A percentile compares a stretch with the other conserved stretches of the same genome.
Evolutionary conservation across 1,140 invertebrate genomes (phyloP).

Genomic region (Drosophila dunni): DNA sequence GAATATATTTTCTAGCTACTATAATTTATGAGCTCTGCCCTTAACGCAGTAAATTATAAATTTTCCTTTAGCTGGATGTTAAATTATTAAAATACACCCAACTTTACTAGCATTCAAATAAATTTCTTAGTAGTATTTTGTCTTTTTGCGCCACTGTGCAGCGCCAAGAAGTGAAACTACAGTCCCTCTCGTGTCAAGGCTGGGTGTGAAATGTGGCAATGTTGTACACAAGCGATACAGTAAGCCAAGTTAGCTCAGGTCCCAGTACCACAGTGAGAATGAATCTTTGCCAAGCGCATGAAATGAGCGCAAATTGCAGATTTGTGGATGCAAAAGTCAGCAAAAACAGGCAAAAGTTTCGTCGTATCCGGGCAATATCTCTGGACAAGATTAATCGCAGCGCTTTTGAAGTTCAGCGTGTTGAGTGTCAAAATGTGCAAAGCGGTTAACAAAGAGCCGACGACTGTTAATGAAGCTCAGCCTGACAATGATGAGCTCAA

Average conservation of each 20-base stretch:
- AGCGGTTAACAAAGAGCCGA: slow-evolving; percentile 54
- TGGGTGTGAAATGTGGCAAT: slow-evolving; percentile 67
- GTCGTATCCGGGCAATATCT: slow-evolving; percentile 19
- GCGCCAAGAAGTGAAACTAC: slow-evolving; percentile 34
- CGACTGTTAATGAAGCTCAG: slow-evolving; percentile 63
- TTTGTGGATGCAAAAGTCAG: slow-evolving; percentile 19
- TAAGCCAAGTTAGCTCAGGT: slow-evolving; percentile 9
- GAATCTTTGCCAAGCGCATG: slow-evolving; percentile 49
- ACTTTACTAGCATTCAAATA: no score
- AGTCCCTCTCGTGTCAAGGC: slow-evolving; percentile 25
- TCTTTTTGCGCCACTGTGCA: not conserved
- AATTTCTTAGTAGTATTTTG: not conserved
- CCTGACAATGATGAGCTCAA: slow-evolving; percentile 31
- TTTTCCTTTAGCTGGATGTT: no score
- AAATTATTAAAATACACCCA: no score
- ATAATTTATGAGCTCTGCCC: no score
- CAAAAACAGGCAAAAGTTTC: no score
- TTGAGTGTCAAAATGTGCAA: slow-evolving; percentile 51
- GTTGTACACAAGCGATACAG: slow-evolving; percentile 3
- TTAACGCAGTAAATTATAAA: no score
- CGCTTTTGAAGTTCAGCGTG: slow-evolving; percentile 60
- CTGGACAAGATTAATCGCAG: slow-evolving; percentile 64
- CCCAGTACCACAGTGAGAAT: slow-evolving; percentile 39
- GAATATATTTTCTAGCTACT: no score
- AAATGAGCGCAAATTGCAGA: slow-evolving; percentile 71